A percentile compares a stretch with the other conserved stretches of the same genome.
These are phyloP conservation scores for Diachasma alloeum DNA, from an alignment of 1,140 invertebrate genomes.

Conservation along the genomic window DNA sequence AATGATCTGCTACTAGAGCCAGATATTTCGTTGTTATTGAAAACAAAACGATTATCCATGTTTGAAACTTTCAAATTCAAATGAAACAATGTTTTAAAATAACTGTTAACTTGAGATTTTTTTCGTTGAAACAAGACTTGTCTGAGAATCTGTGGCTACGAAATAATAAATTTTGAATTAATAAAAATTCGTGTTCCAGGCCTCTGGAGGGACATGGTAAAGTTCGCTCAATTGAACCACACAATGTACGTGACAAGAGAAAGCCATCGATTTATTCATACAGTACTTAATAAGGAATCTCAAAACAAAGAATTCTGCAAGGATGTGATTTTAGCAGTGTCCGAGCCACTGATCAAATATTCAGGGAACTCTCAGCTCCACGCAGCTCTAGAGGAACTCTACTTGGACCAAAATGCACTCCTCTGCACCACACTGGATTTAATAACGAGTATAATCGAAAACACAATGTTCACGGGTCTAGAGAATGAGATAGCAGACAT, in stretches of 20 bases:
- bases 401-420: slow-evolving; percentile 64
- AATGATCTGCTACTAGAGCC: too few relatives aligned
- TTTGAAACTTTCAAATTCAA: too few relatives aligned
- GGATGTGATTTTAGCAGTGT: slow-evolving; percentile 63
- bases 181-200: slow-evolving; percentile 37
- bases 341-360: slow-evolving; percentile 63
- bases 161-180: too few relatives aligned
- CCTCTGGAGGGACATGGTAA: slow-evolving; percentile 66
- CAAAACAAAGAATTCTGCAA: slow-evolving; percentile 61
- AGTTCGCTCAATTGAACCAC: slow-evolving; percentile 68
- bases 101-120: too few relatives aligned
- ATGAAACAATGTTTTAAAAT: too few relatives aligned
- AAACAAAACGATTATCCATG: too few relatives aligned
- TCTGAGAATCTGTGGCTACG: too few relatives aligned
- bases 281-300: slow-evolving; percentile 63
- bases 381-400: slow-evolving; percentile 60
- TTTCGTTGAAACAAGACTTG: too few relatives aligned
- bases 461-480: slow-evolving; percentile 50
- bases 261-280: slow-evolving; percentile 66
- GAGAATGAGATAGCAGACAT: slow-evolving; percentile 53
- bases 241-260: slow-evolving; percentile 72
- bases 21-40: too few relatives aligned
- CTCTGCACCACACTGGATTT: slow-evolving; percentile 66
- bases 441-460: slow-evolving; percentile 57
- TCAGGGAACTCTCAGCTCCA: slow-evolving; percentile 46